A percentile compares a stretch with the other conserved stretches of the same genome.
These are phyloP conservation scores for Macrosoma leucophasiata DNA, from an alignment of 2,888 invertebrate species.

Conservation along the genomic window DNA sequence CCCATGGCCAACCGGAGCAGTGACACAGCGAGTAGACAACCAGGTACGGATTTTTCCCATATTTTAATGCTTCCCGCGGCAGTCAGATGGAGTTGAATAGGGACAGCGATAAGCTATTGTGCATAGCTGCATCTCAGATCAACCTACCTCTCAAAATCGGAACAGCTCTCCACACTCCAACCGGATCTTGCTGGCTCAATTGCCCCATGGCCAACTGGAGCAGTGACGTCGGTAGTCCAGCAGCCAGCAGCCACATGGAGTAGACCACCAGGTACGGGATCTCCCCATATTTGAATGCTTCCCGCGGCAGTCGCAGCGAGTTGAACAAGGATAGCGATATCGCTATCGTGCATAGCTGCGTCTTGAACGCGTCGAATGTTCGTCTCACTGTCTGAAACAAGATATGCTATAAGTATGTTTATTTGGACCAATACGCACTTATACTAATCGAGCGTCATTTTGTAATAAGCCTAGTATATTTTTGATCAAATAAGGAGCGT, in stretches of 20 bases:
- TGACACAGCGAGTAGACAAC: slow-evolving; percentile 76
- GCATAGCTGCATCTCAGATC: slow-evolving; percentile 69
- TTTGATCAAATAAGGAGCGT: background rate
- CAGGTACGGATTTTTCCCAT: slow-evolving; percentile 79
- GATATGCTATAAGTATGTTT: slow-evolving; percentile 1
- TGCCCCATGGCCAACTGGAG: slow-evolving; percentile 80
- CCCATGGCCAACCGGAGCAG: slow-evolving; percentile 79
- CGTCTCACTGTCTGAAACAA: slow-evolving; percentile 56
- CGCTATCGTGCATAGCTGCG: slow-evolving; percentile 74
- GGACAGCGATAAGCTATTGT: slow-evolving; percentile 77
- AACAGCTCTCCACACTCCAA: slow-evolving; percentile 80
- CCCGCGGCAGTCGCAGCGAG: slow-evolving; percentile 76
- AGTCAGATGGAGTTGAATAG: slow-evolving; percentile 78
- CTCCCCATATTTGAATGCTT: slow-evolving; percentile 76
- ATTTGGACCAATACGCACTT: background rate
- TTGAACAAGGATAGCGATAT: slow-evolving; percentile 78
- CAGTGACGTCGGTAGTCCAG: slow-evolving; percentile 76
- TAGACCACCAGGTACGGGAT: slow-evolving; percentile 78
- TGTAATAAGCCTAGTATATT: background rate
- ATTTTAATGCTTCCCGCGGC: slow-evolving; percentile 73
- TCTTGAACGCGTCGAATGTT: slow-evolving; percentile 50
- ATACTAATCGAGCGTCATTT: slow-evolving; percentile 1
- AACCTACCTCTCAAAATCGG: slow-evolving; percentile 78
- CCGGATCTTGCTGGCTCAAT: slow-evolving; percentile 79
- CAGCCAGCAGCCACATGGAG: slow-evolving; percentile 71